A percentile compares a stretch with the other conserved stretches of the same genome.
These are phyloP conservation scores for Misgurnus mizolepis DNA, from an alignment of 2,113 vertebrate genomes.

Conservation along the genomic window DNA sequence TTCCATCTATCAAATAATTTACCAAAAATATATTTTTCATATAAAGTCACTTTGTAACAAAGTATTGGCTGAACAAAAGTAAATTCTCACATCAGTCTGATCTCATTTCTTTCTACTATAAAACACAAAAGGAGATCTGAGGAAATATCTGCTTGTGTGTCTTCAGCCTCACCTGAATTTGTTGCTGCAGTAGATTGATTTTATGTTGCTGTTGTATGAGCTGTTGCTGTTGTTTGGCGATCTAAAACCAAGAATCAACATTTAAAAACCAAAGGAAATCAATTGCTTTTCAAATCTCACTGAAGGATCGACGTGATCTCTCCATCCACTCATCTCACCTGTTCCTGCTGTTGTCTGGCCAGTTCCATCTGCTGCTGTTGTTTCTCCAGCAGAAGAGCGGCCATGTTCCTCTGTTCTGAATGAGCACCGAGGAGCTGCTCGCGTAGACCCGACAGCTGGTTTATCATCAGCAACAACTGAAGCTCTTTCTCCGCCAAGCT, in stretches of 20 bases:
- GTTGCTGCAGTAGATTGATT: slow-evolving; percentile 95
- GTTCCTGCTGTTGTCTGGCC: slow-evolving; percentile 95
- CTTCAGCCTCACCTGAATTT: slow-evolving; percentile 88
- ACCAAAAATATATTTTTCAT: too few relatives aligned
- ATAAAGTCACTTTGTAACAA: too few relatives aligned
- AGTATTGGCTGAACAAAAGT: too few relatives aligned
- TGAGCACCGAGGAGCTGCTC: slow-evolving; percentile 96
- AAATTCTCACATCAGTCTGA: too few relatives aligned
- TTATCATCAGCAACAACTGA: slow-evolving; percentile 96
- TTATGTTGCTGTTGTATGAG: slow-evolving; percentile 98
- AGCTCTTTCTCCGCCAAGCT: slow-evolving; percentile 96
- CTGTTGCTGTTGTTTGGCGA: slow-evolving; percentile 96
- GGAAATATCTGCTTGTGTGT: too few relatives aligned
- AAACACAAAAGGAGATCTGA: neutral
- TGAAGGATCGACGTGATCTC: neutral
- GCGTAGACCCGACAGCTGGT: slow-evolving; percentile 90
- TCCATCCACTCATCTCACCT: slow-evolving; percentile 73
- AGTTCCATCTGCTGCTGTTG: slow-evolving; percentile 99
- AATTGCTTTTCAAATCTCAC: neutral
- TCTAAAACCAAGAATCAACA: slow-evolving; percentile 73
- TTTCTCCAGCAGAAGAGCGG: slow-evolving; percentile 93
- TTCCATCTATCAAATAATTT: too few relatives aligned
- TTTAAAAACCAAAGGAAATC: neutral
- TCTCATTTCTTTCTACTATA: neutral
- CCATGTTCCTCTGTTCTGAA: slow-evolving; percentile 98